A percentile compares a stretch with the other conserved stretches of the same genome.
Evolutionary conservation across 35 echinoderm and acorn worm species (phyloP).

Genomic region (Lytechinus variegatus): DNA sequence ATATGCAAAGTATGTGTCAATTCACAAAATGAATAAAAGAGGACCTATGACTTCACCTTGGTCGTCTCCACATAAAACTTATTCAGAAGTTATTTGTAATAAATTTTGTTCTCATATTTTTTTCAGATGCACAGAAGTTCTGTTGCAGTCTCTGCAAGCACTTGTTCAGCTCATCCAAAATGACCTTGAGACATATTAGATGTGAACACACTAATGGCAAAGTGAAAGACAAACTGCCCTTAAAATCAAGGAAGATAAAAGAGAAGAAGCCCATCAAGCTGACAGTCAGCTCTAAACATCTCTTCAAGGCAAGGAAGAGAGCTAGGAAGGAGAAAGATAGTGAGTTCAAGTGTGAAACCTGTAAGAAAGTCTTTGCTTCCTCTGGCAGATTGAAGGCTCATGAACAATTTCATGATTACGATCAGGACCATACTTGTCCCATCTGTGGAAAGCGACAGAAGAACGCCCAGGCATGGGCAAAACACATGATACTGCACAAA

Average conservation of each 20-base stretch:
- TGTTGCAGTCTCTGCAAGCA: neutral
- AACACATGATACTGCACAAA: neutral
- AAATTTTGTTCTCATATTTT: neutral
- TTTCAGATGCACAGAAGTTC: neutral
- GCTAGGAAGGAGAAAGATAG: neutral
- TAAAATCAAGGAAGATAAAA: neutral
- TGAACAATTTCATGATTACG: neutral
- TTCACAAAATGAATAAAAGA: neutral
- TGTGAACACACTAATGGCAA: neutral
- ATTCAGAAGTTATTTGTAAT: neutral
- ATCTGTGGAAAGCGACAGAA: neutral
- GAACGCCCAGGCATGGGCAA: neutral
- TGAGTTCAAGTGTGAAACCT: neutral
- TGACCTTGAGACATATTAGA: neutral
- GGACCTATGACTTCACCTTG: neutral
- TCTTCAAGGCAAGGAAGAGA: neutral
- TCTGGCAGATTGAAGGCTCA: neutral
- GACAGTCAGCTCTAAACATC: neutral
- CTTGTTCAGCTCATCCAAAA: neutral
- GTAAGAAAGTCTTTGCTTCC: neutral
- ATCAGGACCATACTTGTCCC: neutral
- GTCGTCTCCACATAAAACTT: neutral
- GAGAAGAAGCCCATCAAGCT: neutral
- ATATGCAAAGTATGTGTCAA: neutral
- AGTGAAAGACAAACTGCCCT: neutral